Conservation (phyloP, 2,888 invertebrate genomes). For the Lithophane leautieri region DNA sequence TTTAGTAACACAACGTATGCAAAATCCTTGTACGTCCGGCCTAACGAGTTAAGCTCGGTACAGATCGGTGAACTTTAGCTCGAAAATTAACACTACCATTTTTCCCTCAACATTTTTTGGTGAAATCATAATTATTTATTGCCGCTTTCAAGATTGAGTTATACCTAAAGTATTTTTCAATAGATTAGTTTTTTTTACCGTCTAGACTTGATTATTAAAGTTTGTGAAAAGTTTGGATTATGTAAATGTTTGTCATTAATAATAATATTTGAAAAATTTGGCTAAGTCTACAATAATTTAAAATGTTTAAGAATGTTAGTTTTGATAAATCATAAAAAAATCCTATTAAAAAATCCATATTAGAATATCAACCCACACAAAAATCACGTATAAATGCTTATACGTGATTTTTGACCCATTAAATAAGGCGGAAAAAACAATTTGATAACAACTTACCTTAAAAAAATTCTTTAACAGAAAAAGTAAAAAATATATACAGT, state of each 20-base stretch:
- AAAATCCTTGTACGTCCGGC: background rate
- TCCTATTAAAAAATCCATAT: background rate
- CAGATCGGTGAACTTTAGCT: slow-evolving; percentile 2
- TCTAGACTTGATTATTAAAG: slow-evolving; percentile 27
- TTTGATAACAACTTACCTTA: slow-evolving; percentile 33
- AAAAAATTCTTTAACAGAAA: slow-evolving; percentile 34
- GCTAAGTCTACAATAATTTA: no score
- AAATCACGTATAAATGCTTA: slow-evolving; percentile 24
- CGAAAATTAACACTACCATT: background rate
- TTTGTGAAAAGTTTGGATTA: background rate
- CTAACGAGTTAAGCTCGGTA: slow-evolving; percentile 12
- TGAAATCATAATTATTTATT: slow-evolving; percentile 29
- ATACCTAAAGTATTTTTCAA: slow-evolving; percentile 2
- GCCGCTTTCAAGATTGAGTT: background rate
- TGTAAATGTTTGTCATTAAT: background rate
- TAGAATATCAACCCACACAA: background rate
- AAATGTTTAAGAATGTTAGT: background rate
- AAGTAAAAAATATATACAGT: slow-evolving; percentile 53
- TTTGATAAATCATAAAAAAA: background rate
- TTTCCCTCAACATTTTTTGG: slow-evolving; percentile 14
- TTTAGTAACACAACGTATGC: background rate
- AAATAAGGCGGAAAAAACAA: slow-evolving; percentile 44
- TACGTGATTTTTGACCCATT: slow-evolving; percentile 35
- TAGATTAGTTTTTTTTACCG: slow-evolving; percentile 12
- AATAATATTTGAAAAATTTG: background rate